phyloP scores from a whole-genome alignment of 2,888 invertebrate genomes.

The Cerastoderma edule region DNA sequence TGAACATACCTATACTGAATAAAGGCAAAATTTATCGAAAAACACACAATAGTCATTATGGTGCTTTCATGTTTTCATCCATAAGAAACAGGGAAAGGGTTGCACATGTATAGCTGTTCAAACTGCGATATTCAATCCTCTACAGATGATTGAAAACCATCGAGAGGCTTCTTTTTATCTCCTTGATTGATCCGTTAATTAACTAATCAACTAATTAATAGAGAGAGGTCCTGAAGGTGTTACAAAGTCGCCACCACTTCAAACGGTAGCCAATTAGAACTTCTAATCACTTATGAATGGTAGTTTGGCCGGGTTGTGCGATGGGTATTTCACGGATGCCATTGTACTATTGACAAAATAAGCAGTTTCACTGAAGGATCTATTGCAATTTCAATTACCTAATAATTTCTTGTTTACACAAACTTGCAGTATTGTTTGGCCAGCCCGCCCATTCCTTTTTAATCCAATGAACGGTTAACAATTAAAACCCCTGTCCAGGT shows the following conservation, averaged over 20 bases:
- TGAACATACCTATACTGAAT: too few species aligned
- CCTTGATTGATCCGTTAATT: conserved; percentile 16
- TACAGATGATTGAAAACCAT: too few species aligned
- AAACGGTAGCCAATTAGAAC: conserved; percentile 50
- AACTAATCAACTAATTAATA: conserved; percentile 46
- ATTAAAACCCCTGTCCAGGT: conserved; percentile 12
- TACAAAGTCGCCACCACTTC: conserved; percentile 52
- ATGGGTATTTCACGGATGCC: background rate
- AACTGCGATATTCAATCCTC: too few species aligned
- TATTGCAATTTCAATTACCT: conserved; percentile 45
- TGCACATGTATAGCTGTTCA: too few species aligned
- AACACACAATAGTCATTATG: too few species aligned
- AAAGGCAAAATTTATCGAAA: too few species aligned
- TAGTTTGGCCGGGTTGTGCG: conserved; percentile 17
- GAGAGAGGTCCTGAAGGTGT: conserved; percentile 39
- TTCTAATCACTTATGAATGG: conserved; percentile 39
- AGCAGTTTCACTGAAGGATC: conserved; percentile 42
- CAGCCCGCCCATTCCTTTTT: conserved; percentile 39
- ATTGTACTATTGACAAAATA: conserved; percentile 31
- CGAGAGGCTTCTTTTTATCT: conserved; percentile 20
- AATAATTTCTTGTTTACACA: conserved; percentile 58
- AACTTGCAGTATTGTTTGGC: conserved; percentile 48
- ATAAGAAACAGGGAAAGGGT: too few species aligned
- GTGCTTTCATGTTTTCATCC: too few species aligned
- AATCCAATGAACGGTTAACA: conserved; percentile 52